Evolutionary conservation across 2,113 vertebrate species (phyloP).

Genomic region (Ariopsis seemanni): DNA sequence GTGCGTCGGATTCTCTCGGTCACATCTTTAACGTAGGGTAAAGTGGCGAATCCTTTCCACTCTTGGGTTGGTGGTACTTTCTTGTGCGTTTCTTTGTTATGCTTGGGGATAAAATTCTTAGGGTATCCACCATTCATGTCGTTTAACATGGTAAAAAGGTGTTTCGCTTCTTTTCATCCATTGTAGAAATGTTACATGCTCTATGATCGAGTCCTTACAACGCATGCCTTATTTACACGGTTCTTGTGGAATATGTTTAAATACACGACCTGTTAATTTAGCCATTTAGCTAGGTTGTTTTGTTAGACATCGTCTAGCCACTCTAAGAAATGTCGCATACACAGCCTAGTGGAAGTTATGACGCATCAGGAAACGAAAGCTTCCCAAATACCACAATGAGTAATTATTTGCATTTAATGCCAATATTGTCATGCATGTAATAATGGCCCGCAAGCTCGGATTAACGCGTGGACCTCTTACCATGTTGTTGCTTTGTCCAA

Average conservation of each 20-base stretch:
- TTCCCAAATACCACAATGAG: not conserved
- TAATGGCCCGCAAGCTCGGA: too few relatives aligned
- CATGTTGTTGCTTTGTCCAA: not conserved
- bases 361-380: not conserved
- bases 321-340: not conserved
- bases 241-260: not conserved
- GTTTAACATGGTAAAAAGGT: too few relatives aligned
- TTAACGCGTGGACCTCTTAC: slow-evolving; percentile 13
- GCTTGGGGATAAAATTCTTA: too few relatives aligned
- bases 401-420: not conserved
- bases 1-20: too few relatives aligned
- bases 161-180: too few relatives aligned
- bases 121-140: too few relatives aligned
- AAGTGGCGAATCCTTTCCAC: too few relatives aligned
- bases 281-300: not conserved
- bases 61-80: too few relatives aligned
- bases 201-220: too few relatives aligned
- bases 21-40: too few relatives aligned
- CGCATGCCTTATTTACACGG: not conserved
- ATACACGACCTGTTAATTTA: not conserved
- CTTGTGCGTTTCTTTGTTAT: too few relatives aligned
- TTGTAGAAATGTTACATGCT: too few relatives aligned
- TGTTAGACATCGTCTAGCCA: not conserved
- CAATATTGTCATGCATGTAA: not conserved
- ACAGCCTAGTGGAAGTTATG: not conserved